Conservation (phyloP, 2,113 vertebrate genomes). For the Ailurus styani region DNA sequence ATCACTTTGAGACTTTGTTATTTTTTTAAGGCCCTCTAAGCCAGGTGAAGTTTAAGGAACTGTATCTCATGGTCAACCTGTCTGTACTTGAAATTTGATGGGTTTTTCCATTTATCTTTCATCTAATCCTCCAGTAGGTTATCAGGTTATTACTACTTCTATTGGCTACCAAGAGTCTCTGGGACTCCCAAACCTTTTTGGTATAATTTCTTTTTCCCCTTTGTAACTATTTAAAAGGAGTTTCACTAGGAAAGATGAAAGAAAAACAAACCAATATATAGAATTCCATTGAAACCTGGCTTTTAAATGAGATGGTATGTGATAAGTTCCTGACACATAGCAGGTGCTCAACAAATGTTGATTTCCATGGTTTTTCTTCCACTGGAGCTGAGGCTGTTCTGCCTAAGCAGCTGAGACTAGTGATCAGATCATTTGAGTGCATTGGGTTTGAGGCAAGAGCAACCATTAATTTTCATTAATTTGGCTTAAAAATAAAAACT, state of each 20-base stretch:
- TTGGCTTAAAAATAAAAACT: not conserved
- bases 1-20: not conserved
- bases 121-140: not conserved
- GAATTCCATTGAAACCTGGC: not conserved
- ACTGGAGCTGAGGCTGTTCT: not conserved
- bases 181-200: not conserved
- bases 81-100: not conserved
- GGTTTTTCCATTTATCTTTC: not conserved
- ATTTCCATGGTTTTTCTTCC: not conserved
- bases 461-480: slow-evolving; percentile 27
- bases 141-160: not conserved
- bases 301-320: not conserved
- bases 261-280: not conserved
- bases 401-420: not conserved
- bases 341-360: not conserved
- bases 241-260: not conserved
- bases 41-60: not conserved
- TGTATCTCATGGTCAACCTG: not conserved
- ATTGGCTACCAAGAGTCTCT: not conserved
- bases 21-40: not conserved
- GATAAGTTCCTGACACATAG: not conserved
- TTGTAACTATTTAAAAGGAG: not conserved
- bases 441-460: not conserved
- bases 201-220: accelerated
- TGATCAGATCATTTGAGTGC: not conserved